Percentiles rank a stretch among this genome's conserved stretches.
phyloP scores from a whole-genome alignment of 2,797 vertebrate genomes.

The Myotis findleyi region DNA sequence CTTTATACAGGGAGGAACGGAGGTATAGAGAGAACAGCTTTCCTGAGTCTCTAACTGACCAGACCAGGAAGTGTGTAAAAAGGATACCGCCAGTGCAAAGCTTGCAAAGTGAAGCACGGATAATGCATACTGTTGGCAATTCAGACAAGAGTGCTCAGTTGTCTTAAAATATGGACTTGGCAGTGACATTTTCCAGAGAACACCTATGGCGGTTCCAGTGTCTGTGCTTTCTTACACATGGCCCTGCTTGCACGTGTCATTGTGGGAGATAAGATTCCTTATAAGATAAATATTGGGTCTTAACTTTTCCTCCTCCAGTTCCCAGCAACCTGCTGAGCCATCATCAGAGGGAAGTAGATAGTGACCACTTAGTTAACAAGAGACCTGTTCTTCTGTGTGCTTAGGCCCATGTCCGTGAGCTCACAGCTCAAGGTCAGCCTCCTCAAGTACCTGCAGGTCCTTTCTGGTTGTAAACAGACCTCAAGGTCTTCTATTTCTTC shows the following conservation, averaged over 20 bases:
- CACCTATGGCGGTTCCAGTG: neutral
- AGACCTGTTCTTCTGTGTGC: neutral
- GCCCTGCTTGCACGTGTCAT: neutral
- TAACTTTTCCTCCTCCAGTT: neutral
- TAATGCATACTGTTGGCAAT: neutral
- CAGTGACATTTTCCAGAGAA: conserved; percentile 18
- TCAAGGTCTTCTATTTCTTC: conserved; percentile 18
- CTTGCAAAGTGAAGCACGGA: neutral
- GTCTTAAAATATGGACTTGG: neutral
- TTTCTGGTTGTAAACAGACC: neutral
- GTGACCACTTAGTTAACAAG: neutral
- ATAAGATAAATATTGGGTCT: conserved; percentile 7
- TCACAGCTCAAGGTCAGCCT: neutral
- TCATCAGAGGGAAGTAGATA: neutral
- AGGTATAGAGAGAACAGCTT: neutral
- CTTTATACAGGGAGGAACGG: neutral
- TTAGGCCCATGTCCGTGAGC: neutral
- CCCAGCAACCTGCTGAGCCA: neutral
- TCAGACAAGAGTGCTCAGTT: neutral
- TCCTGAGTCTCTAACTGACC: neutral
- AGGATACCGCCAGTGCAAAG: neutral
- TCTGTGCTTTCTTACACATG: neutral
- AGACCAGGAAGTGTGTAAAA: neutral
- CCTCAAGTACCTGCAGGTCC: neutral
- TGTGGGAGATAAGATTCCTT: conserved; percentile 8